phyloP scores from a whole-genome alignment of 2,113 vertebrate genomes.

The Hemiscyllium ocellatum region DNA sequence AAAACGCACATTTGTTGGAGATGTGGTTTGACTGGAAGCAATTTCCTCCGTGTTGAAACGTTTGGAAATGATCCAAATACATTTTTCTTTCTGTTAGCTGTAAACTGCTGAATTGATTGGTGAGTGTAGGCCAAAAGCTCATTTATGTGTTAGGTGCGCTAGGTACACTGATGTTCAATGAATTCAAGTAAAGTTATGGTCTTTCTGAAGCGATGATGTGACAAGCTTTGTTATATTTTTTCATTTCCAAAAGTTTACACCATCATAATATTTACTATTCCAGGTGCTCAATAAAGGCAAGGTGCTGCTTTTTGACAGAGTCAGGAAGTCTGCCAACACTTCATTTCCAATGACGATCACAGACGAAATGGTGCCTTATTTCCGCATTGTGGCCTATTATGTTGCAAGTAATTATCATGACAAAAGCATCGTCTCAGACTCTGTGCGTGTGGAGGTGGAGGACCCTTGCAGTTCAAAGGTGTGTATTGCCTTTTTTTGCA shows the following conservation, averaged over 20 bases:
- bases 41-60: not conserved
- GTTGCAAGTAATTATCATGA: slow-evolving; percentile 41
- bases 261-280: not conserved
- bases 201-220: not conserved
- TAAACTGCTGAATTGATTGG: not conserved
- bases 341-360: slow-evolving; percentile 48
- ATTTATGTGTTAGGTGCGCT: no score
- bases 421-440: slow-evolving; percentile 62
- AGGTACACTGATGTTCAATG: not conserved
- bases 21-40: not conserved
- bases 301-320: slow-evolving; percentile 45
- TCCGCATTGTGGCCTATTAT: slow-evolving; percentile 69
- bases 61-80: not conserved
- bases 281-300: slow-evolving; percentile 58
- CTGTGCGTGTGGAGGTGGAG: slow-evolving; percentile 63
- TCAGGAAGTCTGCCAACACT: slow-evolving; percentile 41
- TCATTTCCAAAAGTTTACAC: not conserved
- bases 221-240: not conserved
- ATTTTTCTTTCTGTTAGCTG: not conserved
- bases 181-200: not conserved
- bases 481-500: not conserved
- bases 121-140: not conserved
- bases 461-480: slow-evolving; percentile 62
- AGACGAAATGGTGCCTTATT: slow-evolving; percentile 59
- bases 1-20: not conserved